phyloP scores from a whole-genome alignment of 2,888 invertebrate genomes.

The Camptogramma bilineatum region DNA sequence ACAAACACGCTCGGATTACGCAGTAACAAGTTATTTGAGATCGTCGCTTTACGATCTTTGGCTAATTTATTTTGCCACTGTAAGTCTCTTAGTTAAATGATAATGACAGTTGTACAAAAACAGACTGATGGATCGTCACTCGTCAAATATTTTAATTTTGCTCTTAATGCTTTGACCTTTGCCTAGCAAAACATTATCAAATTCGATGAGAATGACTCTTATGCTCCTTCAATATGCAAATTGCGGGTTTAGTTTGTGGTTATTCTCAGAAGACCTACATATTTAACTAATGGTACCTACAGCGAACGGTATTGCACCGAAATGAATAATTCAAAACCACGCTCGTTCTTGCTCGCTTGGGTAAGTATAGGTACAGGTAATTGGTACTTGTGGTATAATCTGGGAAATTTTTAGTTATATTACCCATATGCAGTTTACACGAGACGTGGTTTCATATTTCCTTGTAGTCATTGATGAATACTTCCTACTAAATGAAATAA shows the following conservation, averaged over 20 bases:
- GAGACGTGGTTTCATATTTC: too few relatives aligned
- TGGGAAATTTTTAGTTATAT: slow-evolving; percentile 36
- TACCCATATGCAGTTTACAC: slow-evolving; percentile 39
- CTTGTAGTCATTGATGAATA: slow-evolving; percentile 3
- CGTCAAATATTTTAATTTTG: slow-evolving; percentile 2
- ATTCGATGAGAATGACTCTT: not conserved
- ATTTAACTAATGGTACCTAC: slow-evolving; percentile 51
- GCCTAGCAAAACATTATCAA: not conserved
- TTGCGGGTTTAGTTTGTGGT: slow-evolving; percentile 46
- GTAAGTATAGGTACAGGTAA: not conserved
- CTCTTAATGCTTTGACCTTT: slow-evolving; percentile 54
- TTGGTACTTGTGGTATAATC: slow-evolving; percentile 47
- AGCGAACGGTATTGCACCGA: slow-evolving; percentile 55
- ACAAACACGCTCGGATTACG: slow-evolving; percentile 59
- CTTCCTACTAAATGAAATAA: too few relatives aligned
- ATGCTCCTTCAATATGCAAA: slow-evolving; percentile 31
- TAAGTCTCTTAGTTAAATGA: slow-evolving; percentile 24
- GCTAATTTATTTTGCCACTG: slow-evolving; percentile 32
- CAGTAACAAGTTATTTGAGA: slow-evolving; percentile 57
- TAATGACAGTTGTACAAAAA: slow-evolving; percentile 25
- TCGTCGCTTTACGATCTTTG: slow-evolving; percentile 47
- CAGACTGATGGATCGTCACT: slow-evolving; percentile 4
- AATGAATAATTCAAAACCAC: slow-evolving; percentile 64
- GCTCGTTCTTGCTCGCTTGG: slow-evolving; percentile 46
- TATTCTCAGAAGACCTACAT: slow-evolving; percentile 55